Base-by-base conservation (phyloP, 2,797 vertebrate genomes). In the Chelidonichthys spinosus region DNA sequence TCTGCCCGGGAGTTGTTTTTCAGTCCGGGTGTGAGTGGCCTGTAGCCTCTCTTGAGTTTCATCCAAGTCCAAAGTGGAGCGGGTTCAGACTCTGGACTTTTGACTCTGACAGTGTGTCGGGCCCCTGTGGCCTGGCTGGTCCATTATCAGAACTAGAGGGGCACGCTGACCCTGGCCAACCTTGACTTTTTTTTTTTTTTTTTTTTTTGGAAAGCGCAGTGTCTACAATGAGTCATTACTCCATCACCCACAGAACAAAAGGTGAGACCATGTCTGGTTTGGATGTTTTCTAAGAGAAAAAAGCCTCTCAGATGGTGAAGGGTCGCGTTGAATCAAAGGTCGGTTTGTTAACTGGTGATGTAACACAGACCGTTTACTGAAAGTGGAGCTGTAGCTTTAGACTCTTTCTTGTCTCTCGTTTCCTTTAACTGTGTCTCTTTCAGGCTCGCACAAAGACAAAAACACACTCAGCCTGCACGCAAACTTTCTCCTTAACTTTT, bases 21-120 rank as follows among this genome's bases (percentile, higher is more conserved):
- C 85, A 77, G 79, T 61, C 79, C 44, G 81, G 43, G 53, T 73
- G 75, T 67, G 11, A 85, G 71, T 78, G 88, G 83, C 84, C 85
- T 86, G 76, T 83, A 74, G 70, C 85, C 85, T 90, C 70, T 65
- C 73, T 69, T 87, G 86, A 86, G 63, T 17, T 49, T 11, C 83
- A 66, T 90, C 89, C 89, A 89, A 86, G 83, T 87, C 84, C 72
- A 82, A 75, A 88, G 87, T 89, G 78, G 76, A 88, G 40, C 17
- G 62, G 50, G 82, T 89, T 88, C 83, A 89, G 77, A 85, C 75
- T 79, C 64, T 52, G 74, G 87, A 92, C 89, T 90, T 91, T 90
- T 85, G 77, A 75, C 83, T 89, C 71, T 69, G 80, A 85, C 80
- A 69, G 42, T 67, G 76, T 85, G 70, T 88, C 75, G 55, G 25